These are phyloP conservation scores for Sebastes itinus DNA, from an alignment of 2,797 vertebrate species.

Conservation along the genomic window DNA sequence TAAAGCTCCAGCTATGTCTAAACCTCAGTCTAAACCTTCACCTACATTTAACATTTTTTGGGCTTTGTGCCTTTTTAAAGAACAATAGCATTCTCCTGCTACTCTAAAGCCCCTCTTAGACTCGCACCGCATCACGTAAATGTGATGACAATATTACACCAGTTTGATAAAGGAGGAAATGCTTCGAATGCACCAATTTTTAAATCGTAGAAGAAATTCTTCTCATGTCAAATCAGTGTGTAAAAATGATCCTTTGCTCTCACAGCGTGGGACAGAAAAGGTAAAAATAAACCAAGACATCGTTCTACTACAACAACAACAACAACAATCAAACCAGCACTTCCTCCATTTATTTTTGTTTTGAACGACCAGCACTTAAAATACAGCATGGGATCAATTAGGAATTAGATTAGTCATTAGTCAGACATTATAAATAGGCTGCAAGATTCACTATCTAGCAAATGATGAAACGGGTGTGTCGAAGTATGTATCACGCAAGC, in stretches of 20 bases:
- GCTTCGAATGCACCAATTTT: no score
- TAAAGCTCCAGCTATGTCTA: not conserved
- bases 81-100: no score
- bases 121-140: no score
- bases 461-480: not conserved
- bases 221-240: not conserved
- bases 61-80: no score
- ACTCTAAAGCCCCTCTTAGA: no score
- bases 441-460: not conserved
- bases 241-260: not conserved
- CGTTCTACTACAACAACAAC: no score
- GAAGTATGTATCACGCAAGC: not conserved
- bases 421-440: not conserved
- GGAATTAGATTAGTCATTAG: not conserved
- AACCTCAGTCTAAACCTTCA: no score
- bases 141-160: no score
- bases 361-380: not conserved
- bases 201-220: not conserved
- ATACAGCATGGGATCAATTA: not conserved
- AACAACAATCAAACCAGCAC: not conserved
- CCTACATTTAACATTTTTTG: no score
- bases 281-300: no score
- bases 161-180: no score
- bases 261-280: not conserved
- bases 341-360: not conserved